Evolutionary conservation across 92 coral and sea anemone species (phyloP).

Genomic region (Umimayanthus chanpuru): DNA sequence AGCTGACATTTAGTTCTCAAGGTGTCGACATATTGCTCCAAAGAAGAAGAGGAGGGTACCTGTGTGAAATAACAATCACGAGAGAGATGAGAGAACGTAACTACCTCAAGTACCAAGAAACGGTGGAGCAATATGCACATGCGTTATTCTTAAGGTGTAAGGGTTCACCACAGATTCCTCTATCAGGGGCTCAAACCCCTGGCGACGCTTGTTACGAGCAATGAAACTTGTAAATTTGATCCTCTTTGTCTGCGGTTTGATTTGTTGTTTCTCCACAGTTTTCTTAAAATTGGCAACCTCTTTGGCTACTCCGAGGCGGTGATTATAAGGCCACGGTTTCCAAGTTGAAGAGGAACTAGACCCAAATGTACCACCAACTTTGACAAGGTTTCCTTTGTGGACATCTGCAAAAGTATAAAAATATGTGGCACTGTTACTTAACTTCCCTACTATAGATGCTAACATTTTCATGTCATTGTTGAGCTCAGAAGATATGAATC

Average conservation of each 20-base stretch:
- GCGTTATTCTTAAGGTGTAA: background rate
- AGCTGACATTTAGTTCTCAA: no score
- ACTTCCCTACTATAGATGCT: constrained; percentile 44
- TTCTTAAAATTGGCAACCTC: constrained; percentile 37
- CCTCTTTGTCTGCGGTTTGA: constrained; percentile 28
- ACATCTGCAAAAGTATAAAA: constrained; percentile 52
- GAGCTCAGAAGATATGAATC: constrained; percentile 47
- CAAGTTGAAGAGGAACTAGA: no score
- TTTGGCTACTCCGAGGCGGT: no score
- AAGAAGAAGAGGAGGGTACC: no score
- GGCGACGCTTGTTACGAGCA: background rate
- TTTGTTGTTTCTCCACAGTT: background rate
- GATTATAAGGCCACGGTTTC: no score
- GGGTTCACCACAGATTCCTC: background rate
- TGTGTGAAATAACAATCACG: no score
- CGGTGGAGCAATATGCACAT: background rate
- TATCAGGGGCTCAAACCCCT: background rate
- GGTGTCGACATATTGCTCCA: no score
- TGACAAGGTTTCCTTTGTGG: no score
- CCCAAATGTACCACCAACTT: no score
- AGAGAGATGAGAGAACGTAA: no score
- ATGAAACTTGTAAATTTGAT: constrained; percentile 16
- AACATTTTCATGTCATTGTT: constrained; percentile 58
- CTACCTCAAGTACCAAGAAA: no score
- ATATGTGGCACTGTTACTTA: constrained; percentile 57